These are phyloP conservation scores for Ormia ochracea DNA, from an alignment of 2,888 invertebrate genomes.

Conservation along the genomic window DNA sequence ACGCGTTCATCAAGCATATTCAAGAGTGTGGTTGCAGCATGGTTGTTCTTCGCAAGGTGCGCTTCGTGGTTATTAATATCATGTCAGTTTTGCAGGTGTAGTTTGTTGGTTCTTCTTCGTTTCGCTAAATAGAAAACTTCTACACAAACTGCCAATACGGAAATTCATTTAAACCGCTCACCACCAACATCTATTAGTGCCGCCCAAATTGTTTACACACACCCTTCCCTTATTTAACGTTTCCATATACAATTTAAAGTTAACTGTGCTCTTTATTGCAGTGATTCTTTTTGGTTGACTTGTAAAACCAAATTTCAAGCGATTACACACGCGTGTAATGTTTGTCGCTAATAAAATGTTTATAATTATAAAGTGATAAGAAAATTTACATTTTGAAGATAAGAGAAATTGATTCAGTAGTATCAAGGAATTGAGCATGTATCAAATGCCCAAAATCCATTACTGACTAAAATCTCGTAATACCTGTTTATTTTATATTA, in stretches of 20 bases:
- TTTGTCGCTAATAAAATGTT: not conserved
- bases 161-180: constrained; percentile 49
- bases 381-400: too few relatives aligned
- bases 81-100: constrained; percentile 42
- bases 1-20: too few relatives aligned
- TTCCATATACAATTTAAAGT: not conserved
- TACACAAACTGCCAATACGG: constrained; percentile 27
- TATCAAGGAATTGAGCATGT: too few relatives aligned
- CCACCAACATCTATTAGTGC: not conserved
- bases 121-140: not conserved
- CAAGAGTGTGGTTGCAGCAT: not conserved
- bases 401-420: too few relatives aligned
- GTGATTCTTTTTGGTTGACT: constrained; percentile 11
- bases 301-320: not conserved
- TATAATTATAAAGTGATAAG: too few relatives aligned
- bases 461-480: too few relatives aligned
- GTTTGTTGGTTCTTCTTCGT: constrained; percentile 14
- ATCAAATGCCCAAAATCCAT: too few relatives aligned
- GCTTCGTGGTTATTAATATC: constrained; percentile 55
- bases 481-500: too few relatives aligned
- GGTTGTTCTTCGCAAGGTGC: constrained; percentile 35
- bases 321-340: not conserved
- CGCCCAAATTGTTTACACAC: constrained; percentile 25
- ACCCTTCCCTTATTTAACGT: constrained; percentile 48
- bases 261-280: not conserved